These are phyloP conservation scores for Apis laboriosa DNA, from an alignment of 1,140 invertebrate species.

Conservation along the genomic window DNA sequence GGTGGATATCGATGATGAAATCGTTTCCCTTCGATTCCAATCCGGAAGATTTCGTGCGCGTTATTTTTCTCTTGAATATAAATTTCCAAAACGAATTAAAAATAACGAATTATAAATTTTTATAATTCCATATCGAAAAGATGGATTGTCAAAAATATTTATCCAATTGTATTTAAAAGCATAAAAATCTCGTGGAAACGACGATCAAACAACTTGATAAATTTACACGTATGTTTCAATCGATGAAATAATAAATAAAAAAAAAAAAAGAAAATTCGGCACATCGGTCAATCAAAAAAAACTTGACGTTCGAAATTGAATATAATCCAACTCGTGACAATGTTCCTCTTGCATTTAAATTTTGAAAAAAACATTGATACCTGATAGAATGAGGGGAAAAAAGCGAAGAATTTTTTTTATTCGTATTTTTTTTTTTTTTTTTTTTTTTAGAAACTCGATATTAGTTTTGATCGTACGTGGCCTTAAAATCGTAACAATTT, in stretches of 20 bases:
- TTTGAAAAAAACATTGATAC: not conserved
- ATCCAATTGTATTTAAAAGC: too few species aligned
- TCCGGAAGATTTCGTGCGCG: not conserved
- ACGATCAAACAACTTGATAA: not conserved
- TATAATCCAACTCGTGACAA: not conserved
- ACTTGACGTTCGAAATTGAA: not conserved
- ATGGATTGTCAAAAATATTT: too few species aligned
- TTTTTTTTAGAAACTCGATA: not conserved
- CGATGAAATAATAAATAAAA: not conserved
- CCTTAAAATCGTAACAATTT: not conserved
- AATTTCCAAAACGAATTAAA: too few species aligned
- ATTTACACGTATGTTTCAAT: not conserved
- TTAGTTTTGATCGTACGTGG: slow-evolving; percentile 4
- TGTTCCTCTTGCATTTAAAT: not conserved
- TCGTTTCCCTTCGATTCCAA: not conserved
- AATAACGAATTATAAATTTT: too few species aligned
- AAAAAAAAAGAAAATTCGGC: too few species aligned
- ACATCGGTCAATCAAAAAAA: not conserved
- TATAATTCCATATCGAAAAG: too few species aligned
- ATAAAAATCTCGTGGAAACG: too few species aligned
- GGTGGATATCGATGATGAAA: not conserved
- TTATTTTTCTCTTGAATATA: too few species aligned
- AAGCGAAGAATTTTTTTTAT: not conserved
- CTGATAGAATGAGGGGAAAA: not conserved
- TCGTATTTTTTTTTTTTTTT: not conserved